Base-by-base conservation (phyloP, 2,113 vertebrate species). In the Chitala chitala region DNA sequence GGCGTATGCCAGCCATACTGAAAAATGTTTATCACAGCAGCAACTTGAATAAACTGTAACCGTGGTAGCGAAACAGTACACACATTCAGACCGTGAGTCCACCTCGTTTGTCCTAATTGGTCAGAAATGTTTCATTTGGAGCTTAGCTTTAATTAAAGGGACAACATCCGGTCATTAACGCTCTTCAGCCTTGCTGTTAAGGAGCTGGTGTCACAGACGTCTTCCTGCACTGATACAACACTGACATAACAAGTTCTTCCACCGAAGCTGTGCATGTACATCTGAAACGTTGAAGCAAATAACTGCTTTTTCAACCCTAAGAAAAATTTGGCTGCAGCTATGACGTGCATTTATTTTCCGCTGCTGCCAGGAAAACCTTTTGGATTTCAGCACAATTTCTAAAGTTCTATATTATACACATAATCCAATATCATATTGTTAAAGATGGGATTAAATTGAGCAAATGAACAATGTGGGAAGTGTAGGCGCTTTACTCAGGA, bases 191-290 rank as follows among this genome's bases (percentile, higher is more conserved):
- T n/a, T 51, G 48, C 48, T 15, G 48, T 51, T 2, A 51, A 51
- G 48, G n/a, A n/a, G n/a, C 7, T 20, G 20, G 48, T 51, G 48
- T 15, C 12, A 9, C 2, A 2, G 12, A 51, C 48, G 29, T 48
- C 48, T 70, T 33, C 38, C 51, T 55, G 54, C 24, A 56, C 17
- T 58, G 38, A 31, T n/a, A n/a, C n/a, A n/a, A n/a, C n/a, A n/a
- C n/a, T n/a, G n/a, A n/a, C n/a, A n/a, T 17, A 36, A 76, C 73
- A 63, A 76, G 72, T 69, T 74, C 66, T 71, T 61, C 48, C 48
- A 42, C 59, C 64, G 56, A 26, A 46, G 44, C 26, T n/a, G 44
- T 13, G 58, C 7, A 24, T n/a, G 42, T 38, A 59, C 5, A n/a
- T 55, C 15, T 73, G 55, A 64, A 73, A 38, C 42, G 56, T 10